A percentile compares a stretch with the other conserved stretches of the same genome.
Conservation (phyloP, 2,888 invertebrate genomes). For the Drosophila leonis region DNA sequence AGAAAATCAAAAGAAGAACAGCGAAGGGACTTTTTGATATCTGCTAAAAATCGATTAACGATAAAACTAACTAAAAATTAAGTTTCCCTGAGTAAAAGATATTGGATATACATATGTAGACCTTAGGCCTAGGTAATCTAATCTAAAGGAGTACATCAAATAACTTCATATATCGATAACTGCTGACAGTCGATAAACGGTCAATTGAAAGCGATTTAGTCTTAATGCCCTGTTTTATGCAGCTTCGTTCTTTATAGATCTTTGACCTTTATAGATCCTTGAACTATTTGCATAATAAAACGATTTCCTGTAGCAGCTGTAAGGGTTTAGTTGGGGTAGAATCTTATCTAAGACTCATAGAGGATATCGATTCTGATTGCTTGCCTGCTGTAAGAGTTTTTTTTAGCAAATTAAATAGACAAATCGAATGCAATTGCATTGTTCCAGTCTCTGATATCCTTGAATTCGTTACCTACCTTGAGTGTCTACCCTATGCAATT, state of each 20-base stretch:
- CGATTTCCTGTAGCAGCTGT: not conserved
- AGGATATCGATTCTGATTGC: not conserved
- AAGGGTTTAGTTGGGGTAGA: not conserved
- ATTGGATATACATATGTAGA: not conserved
- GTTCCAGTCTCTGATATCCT: not conserved
- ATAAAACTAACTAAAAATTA: not conserved
- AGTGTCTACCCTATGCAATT: slow-evolving; percentile 14
- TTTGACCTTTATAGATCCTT: not conserved
- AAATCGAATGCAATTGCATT: slow-evolving; percentile 2
- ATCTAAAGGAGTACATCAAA: not conserved
- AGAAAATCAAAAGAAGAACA: not conserved
- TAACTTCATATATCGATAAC: not conserved
- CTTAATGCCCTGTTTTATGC: not conserved
- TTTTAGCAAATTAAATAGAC: not conserved
- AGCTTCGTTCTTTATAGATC: too few species aligned
- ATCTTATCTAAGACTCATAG: not conserved
- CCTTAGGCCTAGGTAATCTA: not conserved
- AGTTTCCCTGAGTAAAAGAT: not conserved
- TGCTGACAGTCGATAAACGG: not conserved
- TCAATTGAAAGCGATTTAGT: not conserved
- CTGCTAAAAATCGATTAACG: not conserved
- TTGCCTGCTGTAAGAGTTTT: too few species aligned
- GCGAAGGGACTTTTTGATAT: not conserved
- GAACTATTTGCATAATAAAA: not conserved
- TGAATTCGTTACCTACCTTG: slow-evolving; percentile 22